Evolutionary conservation across 2,888 invertebrate genomes (phyloP).

Genomic region (Nipponacmea schrenckii): DNA sequence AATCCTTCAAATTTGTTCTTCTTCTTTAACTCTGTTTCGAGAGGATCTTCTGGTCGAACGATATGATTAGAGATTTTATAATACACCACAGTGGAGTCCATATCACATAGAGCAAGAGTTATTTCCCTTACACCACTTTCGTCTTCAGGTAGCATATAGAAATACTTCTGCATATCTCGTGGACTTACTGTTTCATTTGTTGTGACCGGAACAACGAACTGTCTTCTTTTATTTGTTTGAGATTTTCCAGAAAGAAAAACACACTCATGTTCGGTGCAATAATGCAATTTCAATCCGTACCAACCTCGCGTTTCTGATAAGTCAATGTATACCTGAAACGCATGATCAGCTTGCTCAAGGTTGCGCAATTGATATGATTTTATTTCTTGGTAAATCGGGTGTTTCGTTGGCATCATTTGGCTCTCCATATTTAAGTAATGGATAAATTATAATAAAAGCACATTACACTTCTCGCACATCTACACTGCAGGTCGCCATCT

Average conservation of each 20-base stretch:
- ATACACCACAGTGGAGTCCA: neutral
- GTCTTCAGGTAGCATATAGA: neutral
- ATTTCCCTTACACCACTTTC: neutral
- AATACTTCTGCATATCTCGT: neutral
- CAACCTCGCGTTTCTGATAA: neutral
- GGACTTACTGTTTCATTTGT: neutral
- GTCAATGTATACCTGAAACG: neutral
- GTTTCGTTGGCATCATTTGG: no score
- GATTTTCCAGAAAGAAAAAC: neutral
- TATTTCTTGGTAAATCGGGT: neutral
- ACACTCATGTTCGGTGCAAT: neutral
- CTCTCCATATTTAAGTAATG: no score
- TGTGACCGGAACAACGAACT: neutral
- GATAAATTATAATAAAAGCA: no score
- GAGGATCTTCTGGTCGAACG: neutral
- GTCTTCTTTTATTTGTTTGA: neutral
- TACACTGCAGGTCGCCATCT: no score
- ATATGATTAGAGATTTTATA: neutral
- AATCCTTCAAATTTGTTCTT: neutral
- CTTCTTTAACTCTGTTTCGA: neutral
- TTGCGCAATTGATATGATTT: neutral
- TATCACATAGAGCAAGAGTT: neutral
- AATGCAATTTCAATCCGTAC: neutral
- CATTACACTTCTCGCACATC: no score
- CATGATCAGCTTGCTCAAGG: neutral